Evolutionary conservation across 2,797 vertebrate species (phyloP).

Genomic region (Vireo griseus): DNA sequence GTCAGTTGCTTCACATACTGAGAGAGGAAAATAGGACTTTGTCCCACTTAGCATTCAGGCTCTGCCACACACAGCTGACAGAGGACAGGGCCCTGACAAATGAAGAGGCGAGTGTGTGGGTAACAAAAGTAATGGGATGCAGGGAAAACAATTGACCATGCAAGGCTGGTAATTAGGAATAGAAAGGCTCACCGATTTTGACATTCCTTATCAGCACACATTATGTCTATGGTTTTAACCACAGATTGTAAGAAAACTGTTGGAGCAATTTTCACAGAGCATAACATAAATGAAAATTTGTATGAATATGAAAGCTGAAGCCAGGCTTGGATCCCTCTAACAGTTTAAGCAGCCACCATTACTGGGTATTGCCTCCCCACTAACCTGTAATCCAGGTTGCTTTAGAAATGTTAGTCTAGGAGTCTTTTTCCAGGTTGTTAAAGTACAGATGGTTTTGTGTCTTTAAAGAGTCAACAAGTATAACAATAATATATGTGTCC

Average conservation of each 20-base stretch:
- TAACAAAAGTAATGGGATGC: not conserved
- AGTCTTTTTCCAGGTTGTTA: not conserved
- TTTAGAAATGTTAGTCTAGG: not conserved
- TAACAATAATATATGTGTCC: rapidly evolving
- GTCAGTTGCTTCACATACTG: not conserved
- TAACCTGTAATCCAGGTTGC: not conserved
- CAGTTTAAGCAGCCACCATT: not conserved
- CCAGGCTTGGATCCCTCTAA: not conserved
- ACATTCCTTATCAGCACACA: not conserved
- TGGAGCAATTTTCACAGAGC: not conserved
- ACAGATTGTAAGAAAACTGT: not conserved
- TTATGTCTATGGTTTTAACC: not conserved
- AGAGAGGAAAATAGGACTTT: constrained; percentile 13
- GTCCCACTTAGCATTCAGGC: not conserved
- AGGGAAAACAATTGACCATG: constrained; percentile 4
- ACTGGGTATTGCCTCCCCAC: not conserved
- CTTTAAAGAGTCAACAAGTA: not conserved
- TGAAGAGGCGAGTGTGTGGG: not conserved
- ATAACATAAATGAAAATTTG: not conserved
- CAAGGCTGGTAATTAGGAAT: not conserved
- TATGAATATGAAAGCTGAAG: not conserved
- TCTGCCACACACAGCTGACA: constrained; percentile 12
- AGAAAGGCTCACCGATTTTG: not conserved
- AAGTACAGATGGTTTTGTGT: not conserved
- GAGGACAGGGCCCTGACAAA: not conserved